phyloP scores from a whole-genome alignment of 2,888 invertebrate species.

The Harpalus rubripes region DNA sequence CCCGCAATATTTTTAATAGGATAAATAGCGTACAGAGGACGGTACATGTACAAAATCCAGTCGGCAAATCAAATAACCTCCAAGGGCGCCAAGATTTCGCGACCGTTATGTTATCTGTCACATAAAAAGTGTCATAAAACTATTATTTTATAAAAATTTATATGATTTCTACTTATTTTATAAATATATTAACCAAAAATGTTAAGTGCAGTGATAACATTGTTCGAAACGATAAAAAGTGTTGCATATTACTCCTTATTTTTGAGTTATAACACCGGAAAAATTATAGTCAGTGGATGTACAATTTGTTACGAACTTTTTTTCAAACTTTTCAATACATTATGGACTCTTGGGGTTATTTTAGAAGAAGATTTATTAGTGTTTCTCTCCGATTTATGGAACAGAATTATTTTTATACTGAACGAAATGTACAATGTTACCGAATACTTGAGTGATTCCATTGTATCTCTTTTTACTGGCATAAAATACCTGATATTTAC shows the following conservation, averaged over 20 bases:
- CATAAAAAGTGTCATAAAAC: not conserved
- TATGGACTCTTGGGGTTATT: slow-evolving; percentile 68
- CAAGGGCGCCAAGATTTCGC: slow-evolving; percentile 53
- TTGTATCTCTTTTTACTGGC: slow-evolving; percentile 33
- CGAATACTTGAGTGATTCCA: slow-evolving; percentile 51
- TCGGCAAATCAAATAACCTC: slow-evolving; percentile 25
- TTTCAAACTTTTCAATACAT: slow-evolving; percentile 59
- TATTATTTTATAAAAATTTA: slow-evolving; percentile 9
- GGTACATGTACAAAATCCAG: not conserved
- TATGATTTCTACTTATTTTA: not conserved
- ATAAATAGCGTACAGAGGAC: not conserved
- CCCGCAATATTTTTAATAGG: not conserved
- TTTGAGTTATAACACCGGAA: slow-evolving; percentile 71
- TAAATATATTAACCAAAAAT: slow-evolving; percentile 58
- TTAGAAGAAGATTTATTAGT: slow-evolving; percentile 71
- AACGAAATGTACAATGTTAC: slow-evolving; percentile 41
- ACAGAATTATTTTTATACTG: slow-evolving; percentile 44
- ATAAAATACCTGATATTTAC: slow-evolving; percentile 42
- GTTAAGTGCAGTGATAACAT: slow-evolving; percentile 67
- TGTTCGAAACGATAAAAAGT: slow-evolving; percentile 65
- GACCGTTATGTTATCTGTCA: slow-evolving; percentile 61
- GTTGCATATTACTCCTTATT: slow-evolving; percentile 66
- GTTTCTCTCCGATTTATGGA: slow-evolving; percentile 71
- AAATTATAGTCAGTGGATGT: slow-evolving; percentile 70
- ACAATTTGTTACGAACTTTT: slow-evolving; percentile 63